Evolutionary conservation across 2,888 invertebrate species (phyloP), one percentile per base, ranked within the genome.

Genomic region (Philaethria dido): DNA sequence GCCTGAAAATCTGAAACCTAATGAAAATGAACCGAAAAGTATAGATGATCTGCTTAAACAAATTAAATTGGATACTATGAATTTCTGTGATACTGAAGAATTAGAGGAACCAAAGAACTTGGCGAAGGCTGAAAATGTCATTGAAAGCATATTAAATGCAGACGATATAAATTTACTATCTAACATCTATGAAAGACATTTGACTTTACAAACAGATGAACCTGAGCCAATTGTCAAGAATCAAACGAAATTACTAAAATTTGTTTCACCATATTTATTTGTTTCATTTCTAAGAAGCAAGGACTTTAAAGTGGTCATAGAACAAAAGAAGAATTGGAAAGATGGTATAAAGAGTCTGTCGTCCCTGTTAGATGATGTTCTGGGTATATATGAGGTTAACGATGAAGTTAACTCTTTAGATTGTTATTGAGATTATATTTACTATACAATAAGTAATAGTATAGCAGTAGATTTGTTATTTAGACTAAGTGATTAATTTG

Each of bases 321-420:
- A 93, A 16, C 93, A 95, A 65, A 95, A 94, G 73, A 93, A 87
- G 59, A 93, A 94, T 61, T 96, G 96, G 96, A 89, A 95, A 44
- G 93, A 93, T 57, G 94, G 94, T 29, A 94, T 94, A 54, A 94
- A 95, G n/a, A 95, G 94, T 74, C 92, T 96, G 16, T 93, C 94
- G 2, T 96, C 96, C 0, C 88, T 96, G 4, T 82, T 97, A 1
- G 96, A 97, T 76, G 97, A 97, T 81, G 95, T 97, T 70, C 81
- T 96, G 22, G 94, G 94, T 11, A 92, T 94, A 62, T 94, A 95
- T 75, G 92, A 94, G 72, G 78, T 84, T 0, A 87, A 83, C 45
- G 80, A 81, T 36, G 94, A 94, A 69, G 86, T 94, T 0, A 95
- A 95, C 77, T 88, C 92, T 33, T 93, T 96, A 90, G 96, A 96